A percentile compares a stretch with the other conserved stretches of the same genome.
Conservation (phyloP, 92 coral and sea anemone genomes). For the Anthopleura xanthogrammica region DNA sequence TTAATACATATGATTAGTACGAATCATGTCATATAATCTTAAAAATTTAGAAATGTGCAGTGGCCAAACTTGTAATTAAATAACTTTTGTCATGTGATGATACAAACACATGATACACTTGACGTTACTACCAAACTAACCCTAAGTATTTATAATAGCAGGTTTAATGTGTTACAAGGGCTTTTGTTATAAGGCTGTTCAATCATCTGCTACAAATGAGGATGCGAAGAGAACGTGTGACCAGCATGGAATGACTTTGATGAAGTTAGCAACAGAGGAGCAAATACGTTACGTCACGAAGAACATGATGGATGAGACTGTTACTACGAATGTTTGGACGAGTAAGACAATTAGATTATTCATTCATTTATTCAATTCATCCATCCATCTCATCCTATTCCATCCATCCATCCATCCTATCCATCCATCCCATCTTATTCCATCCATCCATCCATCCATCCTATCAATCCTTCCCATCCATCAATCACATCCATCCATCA, state of each 20-base stretch:
- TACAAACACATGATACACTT: too few relatives aligned
- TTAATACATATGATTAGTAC: too few relatives aligned
- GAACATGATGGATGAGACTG: neutral
- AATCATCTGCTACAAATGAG: neutral
- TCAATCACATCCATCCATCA: too few relatives aligned
- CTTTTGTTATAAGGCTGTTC: neutral
- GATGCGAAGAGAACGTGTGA: neutral
- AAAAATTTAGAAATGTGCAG: too few relatives aligned
- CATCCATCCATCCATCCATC: too few relatives aligned
- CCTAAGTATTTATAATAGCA: neutral
- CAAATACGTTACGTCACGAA: neutral
- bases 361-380: neutral
- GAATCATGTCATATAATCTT: too few relatives aligned
- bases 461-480: too few relatives aligned
- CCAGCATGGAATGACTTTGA: neutral
- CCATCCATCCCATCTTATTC: too few relatives aligned
- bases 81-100: too few relatives aligned
- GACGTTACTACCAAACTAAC: neutral
- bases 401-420: neutral
- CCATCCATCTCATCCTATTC: neutral
- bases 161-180: conserved; percentile 25
- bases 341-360: neutral
- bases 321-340: neutral
- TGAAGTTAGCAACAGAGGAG: conserved; percentile 1
- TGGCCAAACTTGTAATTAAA: too few relatives aligned